These are phyloP conservation scores for Pogoniulus pusillus DNA, from an alignment of 2,797 vertebrate species.

Conservation along the genomic window DNA sequence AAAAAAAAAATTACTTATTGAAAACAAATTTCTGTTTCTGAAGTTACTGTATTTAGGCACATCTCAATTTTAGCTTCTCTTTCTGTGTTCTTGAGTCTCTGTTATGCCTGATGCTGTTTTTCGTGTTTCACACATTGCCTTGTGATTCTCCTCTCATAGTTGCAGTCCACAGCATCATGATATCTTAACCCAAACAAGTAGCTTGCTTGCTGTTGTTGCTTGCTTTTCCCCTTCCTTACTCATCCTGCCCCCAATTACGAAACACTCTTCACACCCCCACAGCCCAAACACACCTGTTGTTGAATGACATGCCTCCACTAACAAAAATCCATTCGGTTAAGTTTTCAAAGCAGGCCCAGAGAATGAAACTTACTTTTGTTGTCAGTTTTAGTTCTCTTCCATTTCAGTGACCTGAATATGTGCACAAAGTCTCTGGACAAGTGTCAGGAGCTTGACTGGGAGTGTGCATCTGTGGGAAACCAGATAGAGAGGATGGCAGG, in stretches of 20 bases:
- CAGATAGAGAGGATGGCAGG: neutral
- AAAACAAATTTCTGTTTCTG: neutral
- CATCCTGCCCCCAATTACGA: neutral
- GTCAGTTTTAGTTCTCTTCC: neutral
- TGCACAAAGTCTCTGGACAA: neutral
- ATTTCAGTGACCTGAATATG: neutral
- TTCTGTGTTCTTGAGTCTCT: neutral
- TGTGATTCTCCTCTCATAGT: neutral
- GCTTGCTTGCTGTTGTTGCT: neutral
- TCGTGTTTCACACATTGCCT: neutral
- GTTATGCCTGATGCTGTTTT: neutral
- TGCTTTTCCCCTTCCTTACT: neutral
- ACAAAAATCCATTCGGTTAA: neutral
- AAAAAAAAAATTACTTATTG: neutral
- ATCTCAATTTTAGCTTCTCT: neutral
- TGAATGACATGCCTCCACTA: neutral
- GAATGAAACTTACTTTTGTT: neutral
- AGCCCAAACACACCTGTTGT: neutral
- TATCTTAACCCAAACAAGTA: neutral
- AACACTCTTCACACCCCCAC: neutral
- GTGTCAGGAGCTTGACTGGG: neutral
- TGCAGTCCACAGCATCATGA: neutral
- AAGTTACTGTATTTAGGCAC: neutral
- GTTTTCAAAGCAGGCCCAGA: neutral
- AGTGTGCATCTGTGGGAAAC: fast-evolving